Evolutionary conservation across 37 sponge, comb jelly and placozoan species (phyloP).

Genomic region (Axinella damicornis): DNA sequence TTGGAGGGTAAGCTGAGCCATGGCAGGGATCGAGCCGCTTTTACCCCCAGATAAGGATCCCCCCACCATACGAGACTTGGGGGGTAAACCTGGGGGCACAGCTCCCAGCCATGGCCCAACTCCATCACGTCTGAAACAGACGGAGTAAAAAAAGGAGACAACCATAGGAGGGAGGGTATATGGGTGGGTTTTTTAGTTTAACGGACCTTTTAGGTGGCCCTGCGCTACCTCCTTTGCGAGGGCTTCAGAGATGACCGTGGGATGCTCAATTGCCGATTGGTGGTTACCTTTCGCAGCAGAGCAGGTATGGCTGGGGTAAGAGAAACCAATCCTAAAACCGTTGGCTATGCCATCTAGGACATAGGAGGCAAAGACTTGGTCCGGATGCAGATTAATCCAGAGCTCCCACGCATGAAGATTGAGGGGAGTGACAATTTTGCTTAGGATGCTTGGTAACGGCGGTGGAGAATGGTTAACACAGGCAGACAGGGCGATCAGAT

Average conservation of each 20-base stretch:
- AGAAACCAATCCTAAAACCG: constrained; percentile 10
- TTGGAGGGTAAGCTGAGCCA: no score
- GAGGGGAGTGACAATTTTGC: background rate
- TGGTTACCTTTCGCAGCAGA: background rate
- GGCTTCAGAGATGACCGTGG: background rate
- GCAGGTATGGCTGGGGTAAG: background rate
- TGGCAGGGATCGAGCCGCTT: no score
- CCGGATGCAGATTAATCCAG: background rate
- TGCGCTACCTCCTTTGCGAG: background rate
- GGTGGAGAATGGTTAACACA: background rate
- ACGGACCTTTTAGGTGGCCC: background rate
- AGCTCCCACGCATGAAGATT: background rate
- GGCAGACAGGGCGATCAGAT: background rate
- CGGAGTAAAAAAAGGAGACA: no score
- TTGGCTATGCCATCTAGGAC: background rate
- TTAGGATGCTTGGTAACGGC: background rate
- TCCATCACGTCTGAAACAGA: no score
- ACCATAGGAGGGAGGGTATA: no score
- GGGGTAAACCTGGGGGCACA: no score
- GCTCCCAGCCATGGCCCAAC: no score
- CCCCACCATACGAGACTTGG: no score
- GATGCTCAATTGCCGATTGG: constrained; percentile 5
- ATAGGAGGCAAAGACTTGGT: constrained; percentile 1
- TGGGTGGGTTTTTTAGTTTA: background rate
- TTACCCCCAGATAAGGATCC: no score